Conservation (phyloP, 53 echinoderm and acorn worm genomes). For the Actinopyga echinites region DNA sequence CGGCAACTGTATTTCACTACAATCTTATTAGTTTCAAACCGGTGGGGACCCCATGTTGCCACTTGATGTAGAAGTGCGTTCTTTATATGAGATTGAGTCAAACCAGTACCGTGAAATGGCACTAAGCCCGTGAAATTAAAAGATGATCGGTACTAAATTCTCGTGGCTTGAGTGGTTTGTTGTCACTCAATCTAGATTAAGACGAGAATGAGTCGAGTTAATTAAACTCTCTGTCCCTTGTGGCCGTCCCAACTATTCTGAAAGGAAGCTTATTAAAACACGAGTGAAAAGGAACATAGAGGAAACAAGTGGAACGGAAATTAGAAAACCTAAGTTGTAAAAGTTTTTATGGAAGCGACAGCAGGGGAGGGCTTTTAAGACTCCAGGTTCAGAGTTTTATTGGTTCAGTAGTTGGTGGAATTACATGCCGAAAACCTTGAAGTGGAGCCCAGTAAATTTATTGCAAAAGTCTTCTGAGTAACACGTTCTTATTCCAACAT, state of each 20-base stretch:
- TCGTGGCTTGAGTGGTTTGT: constrained; percentile 29
- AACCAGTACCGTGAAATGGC: not conserved
- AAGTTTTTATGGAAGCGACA: not conserved
- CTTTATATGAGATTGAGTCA: not conserved
- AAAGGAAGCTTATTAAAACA: not conserved
- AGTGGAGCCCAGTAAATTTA: no score
- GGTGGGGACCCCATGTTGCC: no score
- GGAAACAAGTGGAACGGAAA: constrained; percentile 5
- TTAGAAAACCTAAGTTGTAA: constrained; percentile 22
- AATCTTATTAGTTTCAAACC: no score
- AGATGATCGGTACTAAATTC: constrained; percentile 20
- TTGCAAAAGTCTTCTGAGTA: no score
- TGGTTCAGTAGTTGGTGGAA: no score
- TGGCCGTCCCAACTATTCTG: not conserved
- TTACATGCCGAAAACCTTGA: no score
- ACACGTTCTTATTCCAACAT: no score
- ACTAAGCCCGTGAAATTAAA: constrained; percentile 19
- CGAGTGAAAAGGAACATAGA: not conserved
- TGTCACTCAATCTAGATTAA: constrained; percentile 18
- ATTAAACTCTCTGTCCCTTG: constrained; percentile 32
- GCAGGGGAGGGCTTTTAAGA: no score
- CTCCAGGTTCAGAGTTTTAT: no score
- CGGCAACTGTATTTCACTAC: no score
- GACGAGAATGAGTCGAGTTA: constrained; percentile 27
- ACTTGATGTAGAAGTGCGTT: no score